phyloP scores from a whole-genome alignment of 2,888 invertebrate species.

The Tetragonisca angustula region DNA sequence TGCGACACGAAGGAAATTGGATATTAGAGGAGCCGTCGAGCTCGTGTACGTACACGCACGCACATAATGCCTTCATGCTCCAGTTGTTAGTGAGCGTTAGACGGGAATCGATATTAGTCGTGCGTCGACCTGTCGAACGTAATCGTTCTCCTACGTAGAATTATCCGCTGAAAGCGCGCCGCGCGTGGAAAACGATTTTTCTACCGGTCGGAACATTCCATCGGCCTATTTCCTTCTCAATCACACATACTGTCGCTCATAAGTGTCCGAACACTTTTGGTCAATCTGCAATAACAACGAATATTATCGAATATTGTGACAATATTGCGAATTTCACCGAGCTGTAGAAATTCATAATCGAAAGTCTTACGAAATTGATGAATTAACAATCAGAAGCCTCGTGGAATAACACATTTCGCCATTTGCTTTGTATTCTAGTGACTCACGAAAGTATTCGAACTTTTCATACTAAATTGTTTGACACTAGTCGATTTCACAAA shows the following conservation, averaged over 20 bases:
- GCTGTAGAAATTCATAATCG: not conserved
- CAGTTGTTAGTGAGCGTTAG: constrained; percentile 69
- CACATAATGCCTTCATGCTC: constrained; percentile 68
- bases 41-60: constrained; percentile 32
- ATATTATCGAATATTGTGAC: not conserved
- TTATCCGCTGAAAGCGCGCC: constrained; percentile 49
- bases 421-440: not conserved
- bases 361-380: not conserved
- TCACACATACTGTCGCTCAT: not conserved
- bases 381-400: too few relatives aligned
- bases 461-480: not conserved
- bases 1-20: constrained; percentile 62
- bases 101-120: constrained; percentile 66
- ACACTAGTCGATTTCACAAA: not conserved
- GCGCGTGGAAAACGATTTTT: constrained; percentile 6
- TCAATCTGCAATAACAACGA: not conserved
- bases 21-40: constrained; percentile 56
- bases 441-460: not conserved
- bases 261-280: not conserved
- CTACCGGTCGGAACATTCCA: constrained; percentile 12
- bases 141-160: constrained; percentile 47
- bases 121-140: constrained; percentile 67
- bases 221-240: constrained; percentile 10
- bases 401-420: not conserved
- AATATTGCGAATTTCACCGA: not conserved